Percentiles rank a stretch among this genome's conserved stretches.
Conservation (phyloP, 2,797 vertebrate genomes). For the Lemur catta region DNA sequence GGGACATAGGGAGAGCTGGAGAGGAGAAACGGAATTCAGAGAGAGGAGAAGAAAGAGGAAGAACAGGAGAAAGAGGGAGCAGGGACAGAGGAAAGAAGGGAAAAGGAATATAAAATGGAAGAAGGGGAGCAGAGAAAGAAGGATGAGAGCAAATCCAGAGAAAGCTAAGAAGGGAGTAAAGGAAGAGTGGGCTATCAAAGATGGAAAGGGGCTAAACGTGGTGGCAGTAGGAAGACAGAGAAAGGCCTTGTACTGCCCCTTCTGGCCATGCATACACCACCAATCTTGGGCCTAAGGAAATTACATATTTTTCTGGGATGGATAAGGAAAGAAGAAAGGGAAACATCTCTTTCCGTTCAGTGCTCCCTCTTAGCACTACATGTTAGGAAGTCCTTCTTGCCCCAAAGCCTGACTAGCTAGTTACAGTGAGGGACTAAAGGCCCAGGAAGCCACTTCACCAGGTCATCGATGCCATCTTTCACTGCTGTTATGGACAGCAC, state of each 20-base stretch:
- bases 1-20: background rate
- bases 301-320: background rate
- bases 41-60: background rate
- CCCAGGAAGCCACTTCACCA: slow-evolving; percentile 84
- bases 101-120: background rate
- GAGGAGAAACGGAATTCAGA: background rate
- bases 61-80: background rate
- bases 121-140: background rate
- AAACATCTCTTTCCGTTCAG: background rate
- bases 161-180: background rate
- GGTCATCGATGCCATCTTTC: slow-evolving; percentile 93
- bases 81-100: background rate
- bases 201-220: background rate
- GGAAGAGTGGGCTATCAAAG: background rate
- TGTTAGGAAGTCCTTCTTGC: background rate
- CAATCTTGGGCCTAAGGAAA: background rate
- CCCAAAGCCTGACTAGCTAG: background rate
- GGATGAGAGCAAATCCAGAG: background rate
- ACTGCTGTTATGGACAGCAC: slow-evolving; percentile 91
- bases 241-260: background rate
- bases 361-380: background rate
- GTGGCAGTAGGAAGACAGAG: background rate
- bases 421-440: background rate
- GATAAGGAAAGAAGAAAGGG: background rate
- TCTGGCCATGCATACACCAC: background rate